Conservation (phyloP, 2,113 vertebrate species). For the Himantopus leucocephalus region DNA sequence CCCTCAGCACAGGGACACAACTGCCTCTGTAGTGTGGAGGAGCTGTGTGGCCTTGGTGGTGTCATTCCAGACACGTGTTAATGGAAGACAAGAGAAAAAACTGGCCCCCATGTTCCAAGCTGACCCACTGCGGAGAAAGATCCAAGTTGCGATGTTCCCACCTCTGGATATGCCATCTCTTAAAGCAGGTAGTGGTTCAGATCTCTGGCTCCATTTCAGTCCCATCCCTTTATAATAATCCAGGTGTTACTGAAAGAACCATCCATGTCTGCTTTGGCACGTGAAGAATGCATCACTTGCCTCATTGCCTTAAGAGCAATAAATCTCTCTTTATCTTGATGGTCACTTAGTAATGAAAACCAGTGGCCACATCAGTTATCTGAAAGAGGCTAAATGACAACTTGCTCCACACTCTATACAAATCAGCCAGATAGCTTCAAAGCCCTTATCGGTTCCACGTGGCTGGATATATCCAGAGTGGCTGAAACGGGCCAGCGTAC, state of each 20-base stretch:
- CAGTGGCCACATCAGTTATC: background rate
- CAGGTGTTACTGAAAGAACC: background rate
- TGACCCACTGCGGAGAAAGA: background rate
- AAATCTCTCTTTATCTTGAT: constrained; percentile 30
- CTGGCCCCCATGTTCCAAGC: background rate
- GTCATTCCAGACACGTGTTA: background rate
- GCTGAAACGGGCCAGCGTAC: background rate
- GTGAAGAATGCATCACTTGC: background rate
- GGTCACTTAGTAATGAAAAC: constrained; percentile 19
- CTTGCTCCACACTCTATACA: background rate
- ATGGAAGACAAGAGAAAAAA: background rate
- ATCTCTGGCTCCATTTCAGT: background rate
- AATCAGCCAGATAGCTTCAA: background rate
- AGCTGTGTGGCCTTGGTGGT: background rate
- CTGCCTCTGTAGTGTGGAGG: background rate
- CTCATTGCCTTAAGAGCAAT: background rate
- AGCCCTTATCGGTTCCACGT: accelerated
- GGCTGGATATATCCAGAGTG: background rate
- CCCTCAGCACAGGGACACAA: background rate
- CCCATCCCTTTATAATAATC: background rate
- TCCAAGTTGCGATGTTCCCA: background rate
- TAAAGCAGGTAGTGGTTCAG: background rate
- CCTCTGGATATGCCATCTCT: background rate
- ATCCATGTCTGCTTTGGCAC: background rate
- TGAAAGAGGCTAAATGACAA: background rate